These are phyloP conservation scores for Aleiodes sp. DNA, from an alignment of 1,140 invertebrate genomes.

Conservation along the genomic window DNA sequence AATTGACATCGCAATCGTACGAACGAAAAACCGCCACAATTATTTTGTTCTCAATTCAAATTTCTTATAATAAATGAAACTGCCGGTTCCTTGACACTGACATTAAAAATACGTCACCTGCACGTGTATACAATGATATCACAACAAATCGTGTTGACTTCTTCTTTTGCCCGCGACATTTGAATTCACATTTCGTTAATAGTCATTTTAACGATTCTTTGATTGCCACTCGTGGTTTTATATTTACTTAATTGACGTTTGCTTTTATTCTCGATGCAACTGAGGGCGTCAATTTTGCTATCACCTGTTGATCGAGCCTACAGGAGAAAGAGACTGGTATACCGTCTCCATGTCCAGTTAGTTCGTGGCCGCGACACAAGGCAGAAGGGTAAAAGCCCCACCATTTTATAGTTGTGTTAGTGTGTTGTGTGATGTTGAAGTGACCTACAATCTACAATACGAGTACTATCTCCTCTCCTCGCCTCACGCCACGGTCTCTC, in stretches of 20 bases:
- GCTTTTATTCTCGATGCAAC: not conserved
- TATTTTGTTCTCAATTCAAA: too few relatives aligned
- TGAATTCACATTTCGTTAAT: too few relatives aligned
- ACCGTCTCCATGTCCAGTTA: constrained; percentile 61
- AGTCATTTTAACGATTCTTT: too few relatives aligned
- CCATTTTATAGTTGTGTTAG: constrained; percentile 8
- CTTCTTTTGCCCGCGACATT: too few relatives aligned
- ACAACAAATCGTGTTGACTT: too few relatives aligned
- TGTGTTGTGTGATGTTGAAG: constrained; percentile 3
- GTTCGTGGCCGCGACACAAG: constrained; percentile 50
- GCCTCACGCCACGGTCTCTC: not conserved
- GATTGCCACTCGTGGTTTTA: too few relatives aligned
- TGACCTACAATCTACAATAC: constrained; percentile 31
- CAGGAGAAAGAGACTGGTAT: constrained; percentile 58
- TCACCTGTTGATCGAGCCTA: constrained; percentile 53
- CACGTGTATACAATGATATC: too few relatives aligned
- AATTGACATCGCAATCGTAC: not conserved
- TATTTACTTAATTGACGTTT: too few relatives aligned
- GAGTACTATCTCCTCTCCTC: constrained; percentile 22
- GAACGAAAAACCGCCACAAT: too few relatives aligned
- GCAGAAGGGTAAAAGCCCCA: constrained; percentile 53
- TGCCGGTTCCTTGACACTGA: too few relatives aligned
- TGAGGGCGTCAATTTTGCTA: constrained; percentile 25
- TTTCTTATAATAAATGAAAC: too few relatives aligned
- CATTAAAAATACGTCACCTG: too few relatives aligned